Percentiles rank a stretch among this genome's conserved stretches.
Conservation (phyloP, 2,888 invertebrate species). For the Scelioninae gen. 2 region DNA sequence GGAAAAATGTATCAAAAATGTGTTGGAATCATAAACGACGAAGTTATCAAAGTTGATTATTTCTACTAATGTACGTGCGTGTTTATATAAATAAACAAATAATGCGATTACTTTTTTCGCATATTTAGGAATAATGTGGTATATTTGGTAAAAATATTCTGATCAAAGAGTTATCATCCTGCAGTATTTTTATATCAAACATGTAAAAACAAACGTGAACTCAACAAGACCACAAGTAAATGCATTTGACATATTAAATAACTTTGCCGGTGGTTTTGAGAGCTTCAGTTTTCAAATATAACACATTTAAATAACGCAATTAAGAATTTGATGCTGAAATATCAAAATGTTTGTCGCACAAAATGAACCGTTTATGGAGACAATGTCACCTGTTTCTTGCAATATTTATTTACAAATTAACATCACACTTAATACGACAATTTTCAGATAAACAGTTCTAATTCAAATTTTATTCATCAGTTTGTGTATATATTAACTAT, state of each 20-base stretch:
- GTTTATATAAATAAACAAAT: conserved; percentile 13
- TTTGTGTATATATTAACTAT: no score
- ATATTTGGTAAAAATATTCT: conserved; percentile 12
- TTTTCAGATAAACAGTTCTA: no score
- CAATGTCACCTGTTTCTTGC: no score
- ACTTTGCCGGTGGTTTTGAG: neutral
- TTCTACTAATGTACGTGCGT: conserved; percentile 29
- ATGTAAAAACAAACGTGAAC: neutral
- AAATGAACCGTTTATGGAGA: no score
- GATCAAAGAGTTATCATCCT: conserved; percentile 4
- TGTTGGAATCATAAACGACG: conserved; percentile 3
- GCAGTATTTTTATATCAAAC: conserved; percentile 30
- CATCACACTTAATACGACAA: no score
- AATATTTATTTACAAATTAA: no score
- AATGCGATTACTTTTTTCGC: conserved; percentile 11
- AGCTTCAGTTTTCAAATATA: neutral
- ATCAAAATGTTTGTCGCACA: no score
- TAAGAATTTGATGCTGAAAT: no score
- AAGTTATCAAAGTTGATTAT: conserved; percentile 17
- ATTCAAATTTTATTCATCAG: no score
- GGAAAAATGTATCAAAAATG: no score
- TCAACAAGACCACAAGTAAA: neutral
- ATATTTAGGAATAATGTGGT: conserved; percentile 12
- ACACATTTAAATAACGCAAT: neutral
- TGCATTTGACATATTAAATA: neutral